These are phyloP conservation scores for Acanthoscelides obtectus DNA, from an alignment of 2,888 invertebrate species.

Conservation along the genomic window DNA sequence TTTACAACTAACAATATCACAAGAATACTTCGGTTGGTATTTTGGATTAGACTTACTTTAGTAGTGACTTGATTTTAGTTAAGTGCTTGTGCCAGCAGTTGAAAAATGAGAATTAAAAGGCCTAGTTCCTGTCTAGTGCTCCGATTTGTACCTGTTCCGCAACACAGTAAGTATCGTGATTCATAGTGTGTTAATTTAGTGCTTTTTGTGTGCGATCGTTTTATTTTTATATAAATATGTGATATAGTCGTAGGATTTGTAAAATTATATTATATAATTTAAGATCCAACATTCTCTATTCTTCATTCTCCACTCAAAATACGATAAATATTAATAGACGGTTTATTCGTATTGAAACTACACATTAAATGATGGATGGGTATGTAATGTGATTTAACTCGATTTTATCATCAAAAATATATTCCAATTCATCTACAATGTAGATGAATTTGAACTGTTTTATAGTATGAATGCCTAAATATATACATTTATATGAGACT, in stretches of 20 bases:
- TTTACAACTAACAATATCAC: background rate
- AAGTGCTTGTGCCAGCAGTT: background rate
- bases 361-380: too few species aligned
- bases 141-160: slow-evolving; percentile 54
- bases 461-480: too few species aligned
- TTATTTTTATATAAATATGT: background rate
- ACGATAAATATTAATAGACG: background rate
- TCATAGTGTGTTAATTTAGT: background rate
- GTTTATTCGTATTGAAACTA: too few species aligned
- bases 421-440: too few species aligned
- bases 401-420: too few species aligned
- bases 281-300: slow-evolving; percentile 7
- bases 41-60: background rate
- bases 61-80: background rate
- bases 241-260: background rate
- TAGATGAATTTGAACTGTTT: too few species aligned
- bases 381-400: too few species aligned
- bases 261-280: slow-evolving; percentile 1
- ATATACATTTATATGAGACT: too few species aligned
- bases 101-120: slow-evolving; percentile 59
- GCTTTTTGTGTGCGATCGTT: background rate
- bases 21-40: background rate
- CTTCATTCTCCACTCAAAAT: background rate
- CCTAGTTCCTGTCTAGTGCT: slow-evolving; percentile 61
- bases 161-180: slow-evolving; percentile 19